Evolutionary conservation across 2,888 invertebrate genomes (phyloP), one percentile per base, ranked within the genome.

Genomic region (Hedya salicella): DNA sequence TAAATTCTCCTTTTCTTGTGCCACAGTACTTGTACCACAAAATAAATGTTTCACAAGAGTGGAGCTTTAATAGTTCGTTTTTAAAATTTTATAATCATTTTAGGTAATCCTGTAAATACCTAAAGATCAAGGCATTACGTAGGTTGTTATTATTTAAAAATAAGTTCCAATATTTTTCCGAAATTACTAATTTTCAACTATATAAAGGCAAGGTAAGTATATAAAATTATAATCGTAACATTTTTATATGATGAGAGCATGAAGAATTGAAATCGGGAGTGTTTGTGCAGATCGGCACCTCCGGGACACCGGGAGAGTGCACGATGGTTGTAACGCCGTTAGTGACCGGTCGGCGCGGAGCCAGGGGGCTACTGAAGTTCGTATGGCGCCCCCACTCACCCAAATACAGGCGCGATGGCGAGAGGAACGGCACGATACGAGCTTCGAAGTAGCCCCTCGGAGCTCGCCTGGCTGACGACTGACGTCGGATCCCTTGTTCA

Each of bases 81-180:
- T 76, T 72, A 72, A 70, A 73, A 68, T 71, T 77, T 75, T 70
- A 71, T 70, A 61, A 59, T 74, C 78, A 73, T 79, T 80, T 84
- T 86, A 84, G 87, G 83, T 86, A 80, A 84, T 78, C 76, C 69
- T 86, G 83, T 86, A 86, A 81, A 86, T 86, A 88, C 86, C 85
- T 87, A 83, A 82, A 81, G 74, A 84, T 80, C 80, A 81, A 83
- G 81, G 80, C 82, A 80, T 82, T 82, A 75, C 70, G 71, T 77
- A 75, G 71, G 71, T 75, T 75, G 74, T 80, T 81, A 79, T 80
- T 75, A 75, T 80, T 82, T 80, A 76, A 76, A 78, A 68, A 53
- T 83, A 79, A 79, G 78, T 78, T 78, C 77, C 73, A 73, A 77
- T 82, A 75, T 75, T 77, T n/a, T 80, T 77, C 78, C 75, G 70